A percentile compares a stretch with the other conserved stretches of the same genome.
These are phyloP conservation scores for Aphaenogaster rudis DNA, from an alignment of 1,140 invertebrate species.

Conservation along the genomic window DNA sequence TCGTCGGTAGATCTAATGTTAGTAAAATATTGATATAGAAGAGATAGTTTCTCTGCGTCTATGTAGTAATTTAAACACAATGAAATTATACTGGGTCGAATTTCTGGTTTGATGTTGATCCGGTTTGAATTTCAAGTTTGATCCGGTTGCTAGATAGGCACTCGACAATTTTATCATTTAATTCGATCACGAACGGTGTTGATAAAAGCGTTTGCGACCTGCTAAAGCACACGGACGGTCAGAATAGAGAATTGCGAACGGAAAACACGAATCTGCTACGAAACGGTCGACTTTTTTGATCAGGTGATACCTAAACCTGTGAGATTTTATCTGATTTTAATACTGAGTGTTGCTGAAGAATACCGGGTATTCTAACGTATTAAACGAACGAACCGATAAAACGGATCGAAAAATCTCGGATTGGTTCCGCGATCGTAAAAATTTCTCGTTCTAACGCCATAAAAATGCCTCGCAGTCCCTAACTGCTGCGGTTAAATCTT, in stretches of 20 bases:
- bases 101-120: neutral
- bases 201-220: conserved; percentile 79
- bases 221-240: neutral
- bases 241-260: neutral
- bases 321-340: neutral
- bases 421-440: conserved; percentile 8
- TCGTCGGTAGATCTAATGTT: no score
- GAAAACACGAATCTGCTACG: neutral
- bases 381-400: neutral
- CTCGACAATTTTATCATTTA: conserved; percentile 23
- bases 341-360: neutral
- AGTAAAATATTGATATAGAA: neutral
- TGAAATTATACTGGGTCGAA: neutral
- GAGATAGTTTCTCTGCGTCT: neutral
- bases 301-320: neutral
- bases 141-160: neutral
- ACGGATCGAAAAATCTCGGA: neutral
- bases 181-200: conserved; percentile 64
- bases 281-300: neutral
- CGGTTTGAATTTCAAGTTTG: neutral
- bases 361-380: neutral
- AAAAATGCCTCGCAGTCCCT: neutral
- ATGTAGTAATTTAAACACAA: neutral
- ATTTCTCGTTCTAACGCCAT: neutral
- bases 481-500: neutral